Evolutionary conservation across 2,797 vertebrate genomes (phyloP).

Genomic region (Tauraco hartlaubi): DNA sequence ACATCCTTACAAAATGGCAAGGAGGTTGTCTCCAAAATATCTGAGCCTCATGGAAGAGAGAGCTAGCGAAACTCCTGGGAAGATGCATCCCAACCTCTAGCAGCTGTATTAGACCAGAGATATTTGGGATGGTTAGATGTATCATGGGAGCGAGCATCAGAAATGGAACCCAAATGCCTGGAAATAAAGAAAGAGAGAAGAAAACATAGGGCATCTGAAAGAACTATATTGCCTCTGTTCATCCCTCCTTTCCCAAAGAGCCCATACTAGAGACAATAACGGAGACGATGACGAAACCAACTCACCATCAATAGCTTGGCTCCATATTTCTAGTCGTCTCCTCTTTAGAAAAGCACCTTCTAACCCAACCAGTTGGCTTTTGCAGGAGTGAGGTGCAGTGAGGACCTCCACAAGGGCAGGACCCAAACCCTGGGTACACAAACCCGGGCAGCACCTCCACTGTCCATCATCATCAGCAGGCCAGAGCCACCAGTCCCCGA

Average conservation of each 20-base stretch:
- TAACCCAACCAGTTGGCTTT: neutral
- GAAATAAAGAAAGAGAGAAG: neutral
- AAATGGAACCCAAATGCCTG: neutral
- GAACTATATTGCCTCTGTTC: rapidly evolving
- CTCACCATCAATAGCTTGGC: neutral
- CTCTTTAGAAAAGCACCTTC: neutral
- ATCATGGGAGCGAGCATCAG: rapidly evolving
- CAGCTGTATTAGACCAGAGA: neutral
- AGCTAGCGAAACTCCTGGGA: neutral
- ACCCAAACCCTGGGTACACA: neutral
- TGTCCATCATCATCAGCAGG: neutral
- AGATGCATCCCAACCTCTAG: neutral
- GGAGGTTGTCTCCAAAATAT: neutral
- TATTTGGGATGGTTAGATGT: neutral
- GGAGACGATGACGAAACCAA: neutral
- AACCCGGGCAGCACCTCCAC: rapidly evolving
- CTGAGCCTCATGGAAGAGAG: neutral
- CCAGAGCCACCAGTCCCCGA: neutral
- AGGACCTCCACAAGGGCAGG: neutral
- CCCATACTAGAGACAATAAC: neutral
- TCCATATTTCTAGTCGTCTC: neutral
- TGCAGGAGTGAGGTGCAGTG: neutral
- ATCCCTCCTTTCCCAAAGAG: neutral
- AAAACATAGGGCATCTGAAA: neutral
- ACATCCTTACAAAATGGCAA: neutral